phyloP scores from a whole-genome alignment of 1,140 invertebrate species.

The Dendroctonus ponderosae region DNA sequence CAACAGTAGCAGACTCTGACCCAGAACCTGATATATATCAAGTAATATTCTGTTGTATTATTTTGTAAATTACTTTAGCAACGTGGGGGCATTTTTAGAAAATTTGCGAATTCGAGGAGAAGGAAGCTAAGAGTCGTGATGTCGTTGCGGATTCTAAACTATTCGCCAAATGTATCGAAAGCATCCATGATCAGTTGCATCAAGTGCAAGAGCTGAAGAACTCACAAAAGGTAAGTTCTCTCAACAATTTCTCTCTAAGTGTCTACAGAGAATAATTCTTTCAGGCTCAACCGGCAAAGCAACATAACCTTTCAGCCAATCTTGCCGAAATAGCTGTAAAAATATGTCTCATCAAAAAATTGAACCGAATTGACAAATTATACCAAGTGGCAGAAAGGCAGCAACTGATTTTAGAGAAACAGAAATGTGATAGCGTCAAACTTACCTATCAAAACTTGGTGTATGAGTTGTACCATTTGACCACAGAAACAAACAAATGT shows the following conservation, averaged over 20 bases:
- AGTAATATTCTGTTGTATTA: constrained; percentile 24
- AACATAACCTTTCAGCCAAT: constrained; percentile 53
- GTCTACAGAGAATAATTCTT: constrained; percentile 11
- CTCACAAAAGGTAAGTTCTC: not conserved
- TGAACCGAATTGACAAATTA: constrained; percentile 89
- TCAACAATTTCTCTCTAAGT: not conserved
- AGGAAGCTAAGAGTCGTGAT: constrained; percentile 65
- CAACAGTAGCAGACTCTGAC: constrained; percentile 35
- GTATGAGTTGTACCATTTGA: constrained; percentile 91
- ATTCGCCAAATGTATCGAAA: constrained; percentile 68
- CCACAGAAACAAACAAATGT: constrained; percentile 92
- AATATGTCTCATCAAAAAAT: constrained; percentile 80
- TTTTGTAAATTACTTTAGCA: constrained; percentile 4
- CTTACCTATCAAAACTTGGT: constrained; percentile 91
- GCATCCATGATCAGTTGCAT: constrained; percentile 63
- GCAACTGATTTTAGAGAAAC: constrained; percentile 73
- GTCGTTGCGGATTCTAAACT: constrained; percentile 65
- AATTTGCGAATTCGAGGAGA: constrained; percentile 70
- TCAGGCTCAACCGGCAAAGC: constrained; percentile 44
- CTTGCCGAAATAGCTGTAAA: constrained; percentile 70
- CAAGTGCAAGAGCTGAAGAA: constrained; percentile 67
- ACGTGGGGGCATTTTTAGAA: constrained; percentile 52
- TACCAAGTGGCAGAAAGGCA: constrained; percentile 78
- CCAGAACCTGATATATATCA: constrained; percentile 44
- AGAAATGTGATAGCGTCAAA: constrained; percentile 85